Base-by-base conservation (phyloP, 30 jellyfish, hydroid and myxozoan species). In the Haliclystus octoradiatus region DNA sequence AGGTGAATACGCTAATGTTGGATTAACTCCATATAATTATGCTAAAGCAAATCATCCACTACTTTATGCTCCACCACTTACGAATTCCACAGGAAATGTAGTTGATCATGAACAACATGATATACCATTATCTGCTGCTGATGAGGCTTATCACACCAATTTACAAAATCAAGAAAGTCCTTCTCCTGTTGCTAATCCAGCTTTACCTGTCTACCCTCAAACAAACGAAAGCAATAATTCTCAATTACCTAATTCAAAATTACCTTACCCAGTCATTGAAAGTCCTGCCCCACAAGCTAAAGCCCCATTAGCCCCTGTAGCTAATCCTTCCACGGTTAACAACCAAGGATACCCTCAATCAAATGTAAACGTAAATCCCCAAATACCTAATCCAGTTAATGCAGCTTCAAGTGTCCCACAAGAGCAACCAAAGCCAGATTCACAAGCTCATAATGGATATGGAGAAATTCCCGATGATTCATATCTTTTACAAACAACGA, bases 401-500 rank as follows among this genome's bases (percentile, higher is more conserved):
- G 73, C 31, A 3, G 19, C 25, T 25, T 29, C 25, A 12, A 26
- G 52, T 24, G 19, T 31, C 19, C 65, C 29, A 12, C 25, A 15
- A 7, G 63, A 15, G 19, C 69, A 13, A 13, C 69, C 69, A 26
- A 13, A 13, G 5, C 69, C n/a, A 24, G 32, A 26, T 5, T n/a
- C 60, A 47, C 60, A 47, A n/a, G 15, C 60, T 13, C 60, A 70
- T 27, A 5, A 66, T 66, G 49, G 77, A 13, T 61, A 0, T 30
- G 34, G 52, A 26, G 74, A 64, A 1, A 26, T 34, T 1, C 74
- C 65, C 29, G 33, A 51, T 28, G 9, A 73, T 30, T 4, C 73
- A 49, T 25, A 73, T 19, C 46, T 64, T 27, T 73, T 62, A n/a
- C 60, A 72, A 34, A 29, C 66, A 15, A 53, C 81, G 26, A 32